Conservation (phyloP, 2,113 vertebrate species). For the Hippolais icterina region DNA sequence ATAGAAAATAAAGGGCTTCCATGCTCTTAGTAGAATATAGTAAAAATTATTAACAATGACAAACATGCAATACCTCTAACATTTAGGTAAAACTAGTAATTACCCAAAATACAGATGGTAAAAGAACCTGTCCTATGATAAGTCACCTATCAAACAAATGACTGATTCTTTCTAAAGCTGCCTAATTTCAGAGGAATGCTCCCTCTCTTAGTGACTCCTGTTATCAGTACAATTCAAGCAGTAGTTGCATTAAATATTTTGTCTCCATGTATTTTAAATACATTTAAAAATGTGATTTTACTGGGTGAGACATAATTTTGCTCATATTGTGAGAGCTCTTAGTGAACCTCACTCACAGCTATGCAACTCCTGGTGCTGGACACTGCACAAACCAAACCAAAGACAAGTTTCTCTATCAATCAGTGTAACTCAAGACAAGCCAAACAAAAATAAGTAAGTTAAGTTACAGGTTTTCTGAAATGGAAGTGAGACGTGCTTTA, state of each 20-base stretch:
- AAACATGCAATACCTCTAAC: not conserved
- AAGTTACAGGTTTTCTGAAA: not conserved
- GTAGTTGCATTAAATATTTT: not conserved
- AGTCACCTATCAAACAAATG: not conserved
- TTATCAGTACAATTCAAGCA: not conserved
- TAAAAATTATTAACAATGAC: not conserved
- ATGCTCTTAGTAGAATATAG: not conserved
- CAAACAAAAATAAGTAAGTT: not conserved
- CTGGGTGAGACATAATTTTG: not conserved
- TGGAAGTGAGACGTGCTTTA: not conserved
- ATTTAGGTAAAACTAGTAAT: not conserved
- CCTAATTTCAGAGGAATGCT: not conserved
- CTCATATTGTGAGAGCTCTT: not conserved
- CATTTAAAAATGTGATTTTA: not conserved
- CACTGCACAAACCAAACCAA: not conserved
- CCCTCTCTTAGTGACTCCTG: not conserved
- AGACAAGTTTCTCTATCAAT: not conserved
- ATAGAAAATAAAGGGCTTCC: not conserved
- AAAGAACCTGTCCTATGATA: not conserved
- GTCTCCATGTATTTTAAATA: not conserved
- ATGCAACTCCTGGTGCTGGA: not conserved
- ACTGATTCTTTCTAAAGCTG: not conserved
- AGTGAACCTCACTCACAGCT: rapidly evolving
- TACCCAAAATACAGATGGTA: not conserved
- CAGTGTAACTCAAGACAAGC: not conserved